Conservation (phyloP, 2,113 vertebrate species). For the Lagopus leucura region DNA sequence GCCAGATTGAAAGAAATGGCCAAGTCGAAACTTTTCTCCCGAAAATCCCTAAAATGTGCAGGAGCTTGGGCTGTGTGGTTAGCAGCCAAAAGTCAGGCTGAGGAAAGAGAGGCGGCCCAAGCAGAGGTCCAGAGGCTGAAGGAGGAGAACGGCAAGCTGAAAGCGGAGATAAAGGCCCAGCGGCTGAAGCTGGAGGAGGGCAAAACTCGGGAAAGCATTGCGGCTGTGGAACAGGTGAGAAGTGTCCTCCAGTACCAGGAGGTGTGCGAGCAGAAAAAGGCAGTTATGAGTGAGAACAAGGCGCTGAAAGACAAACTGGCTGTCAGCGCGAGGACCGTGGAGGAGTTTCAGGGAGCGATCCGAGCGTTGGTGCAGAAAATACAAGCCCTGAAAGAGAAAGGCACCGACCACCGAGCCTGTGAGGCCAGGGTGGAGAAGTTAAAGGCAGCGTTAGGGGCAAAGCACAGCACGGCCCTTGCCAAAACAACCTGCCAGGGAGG, state of each 20-base stretch:
- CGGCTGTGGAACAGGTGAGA: background rate
- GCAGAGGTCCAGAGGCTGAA: slow-evolving; percentile 38
- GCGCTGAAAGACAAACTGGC: slow-evolving; percentile 29
- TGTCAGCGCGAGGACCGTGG: background rate
- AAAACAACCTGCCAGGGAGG: background rate
- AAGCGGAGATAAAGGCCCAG: slow-evolving; percentile 43
- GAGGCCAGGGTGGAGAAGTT: slow-evolving; percentile 17
- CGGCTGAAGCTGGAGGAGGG: slow-evolving; percentile 20
- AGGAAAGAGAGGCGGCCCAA: slow-evolving; percentile 38
- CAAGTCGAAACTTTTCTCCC: slow-evolving; percentile 51
- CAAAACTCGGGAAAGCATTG: background rate
- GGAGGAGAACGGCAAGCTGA: slow-evolving; percentile 35
- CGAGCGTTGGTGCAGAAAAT: slow-evolving; percentile 15
- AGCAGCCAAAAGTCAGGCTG: slow-evolving; percentile 27
- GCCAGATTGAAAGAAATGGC: slow-evolving; percentile 22
- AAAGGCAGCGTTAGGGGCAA: background rate
- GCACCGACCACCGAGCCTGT: slow-evolving; percentile 1
- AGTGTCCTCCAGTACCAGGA: slow-evolving; percentile 21
- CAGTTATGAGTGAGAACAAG: slow-evolving; percentile 36
- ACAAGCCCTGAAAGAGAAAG: slow-evolving; percentile 19
- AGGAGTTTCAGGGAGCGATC: slow-evolving; percentile 17
- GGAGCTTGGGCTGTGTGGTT: slow-evolving; percentile 53
- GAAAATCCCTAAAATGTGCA: slow-evolving; percentile 50
- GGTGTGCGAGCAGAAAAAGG: slow-evolving; percentile 45
- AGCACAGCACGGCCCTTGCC: accelerated